A percentile compares a stretch with the other conserved stretches of the same genome.
These are phyloP conservation scores for Mastomys coucha DNA, from an alignment of 2,113 vertebrate species.

Conservation along the genomic window DNA sequence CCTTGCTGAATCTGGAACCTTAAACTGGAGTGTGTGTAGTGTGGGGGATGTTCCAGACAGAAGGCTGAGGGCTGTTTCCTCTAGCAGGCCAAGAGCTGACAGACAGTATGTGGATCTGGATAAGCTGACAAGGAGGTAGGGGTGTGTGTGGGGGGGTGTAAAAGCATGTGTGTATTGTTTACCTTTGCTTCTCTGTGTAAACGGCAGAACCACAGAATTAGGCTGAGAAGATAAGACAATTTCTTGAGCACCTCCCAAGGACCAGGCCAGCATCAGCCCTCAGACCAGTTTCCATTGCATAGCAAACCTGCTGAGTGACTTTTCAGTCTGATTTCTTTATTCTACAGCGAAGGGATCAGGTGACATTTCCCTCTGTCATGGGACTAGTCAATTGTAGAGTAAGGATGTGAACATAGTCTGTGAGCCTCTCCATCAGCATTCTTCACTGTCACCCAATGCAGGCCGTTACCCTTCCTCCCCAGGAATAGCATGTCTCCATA, in stretches of 20 bases:
- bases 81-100: background rate
- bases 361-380: background rate
- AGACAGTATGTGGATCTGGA: background rate
- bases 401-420: background rate
- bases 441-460: background rate
- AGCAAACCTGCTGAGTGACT: background rate
- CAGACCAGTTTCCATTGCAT: background rate
- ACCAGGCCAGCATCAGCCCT: background rate
- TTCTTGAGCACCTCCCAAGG: background rate
- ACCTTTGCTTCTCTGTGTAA: background rate
- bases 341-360: background rate
- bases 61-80: background rate
- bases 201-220: background rate
- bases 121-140: too few relatives aligned
- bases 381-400: background rate
- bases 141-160: background rate
- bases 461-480: too few relatives aligned
- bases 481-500: background rate
- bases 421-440: background rate
- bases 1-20: background rate
- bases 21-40: background rate
- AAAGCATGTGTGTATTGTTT: background rate
- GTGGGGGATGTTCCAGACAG: background rate
- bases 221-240: rapidly evolving
- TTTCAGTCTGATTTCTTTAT: background rate